Evolutionary conservation across 2,113 vertebrate genomes (phyloP).

Genomic region (Pterophyllum scalare): DNA sequence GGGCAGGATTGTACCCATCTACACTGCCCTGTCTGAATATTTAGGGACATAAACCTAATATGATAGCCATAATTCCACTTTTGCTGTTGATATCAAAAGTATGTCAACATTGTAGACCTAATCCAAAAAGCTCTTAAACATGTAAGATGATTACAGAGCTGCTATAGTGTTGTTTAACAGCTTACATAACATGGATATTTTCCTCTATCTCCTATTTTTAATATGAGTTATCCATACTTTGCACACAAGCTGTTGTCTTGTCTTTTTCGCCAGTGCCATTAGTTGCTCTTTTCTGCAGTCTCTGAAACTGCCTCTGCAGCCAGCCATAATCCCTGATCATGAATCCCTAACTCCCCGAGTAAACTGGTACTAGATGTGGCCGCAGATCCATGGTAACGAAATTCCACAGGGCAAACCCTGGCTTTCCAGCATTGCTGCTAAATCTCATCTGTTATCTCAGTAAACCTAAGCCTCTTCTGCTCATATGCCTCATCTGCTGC

Average conservation of each 20-base stretch:
- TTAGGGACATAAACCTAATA: background rate
- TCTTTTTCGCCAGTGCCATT: constrained; percentile 34
- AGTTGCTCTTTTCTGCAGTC: constrained; percentile 40
- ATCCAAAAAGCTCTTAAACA: background rate
- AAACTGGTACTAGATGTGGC: constrained; percentile 65
- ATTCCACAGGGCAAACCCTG: constrained; percentile 52
- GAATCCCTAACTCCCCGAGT: constrained; percentile 68
- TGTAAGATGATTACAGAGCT: background rate
- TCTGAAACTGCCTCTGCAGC: constrained; percentile 47
- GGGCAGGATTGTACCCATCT: constrained; percentile 6
- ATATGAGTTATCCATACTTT: constrained; percentile 30
- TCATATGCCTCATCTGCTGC: constrained; percentile 57
- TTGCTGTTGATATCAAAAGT: background rate
- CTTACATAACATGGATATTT: constrained; percentile 27
- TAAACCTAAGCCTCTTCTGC: constrained; percentile 56
- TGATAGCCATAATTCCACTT: background rate
- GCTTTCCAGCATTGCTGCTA: constrained; percentile 46
- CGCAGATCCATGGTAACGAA: constrained; percentile 60
- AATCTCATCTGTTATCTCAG: constrained; percentile 66
- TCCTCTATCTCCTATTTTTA: constrained; percentile 30
- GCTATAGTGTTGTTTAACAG: constrained; percentile 14
- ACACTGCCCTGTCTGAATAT: background rate
- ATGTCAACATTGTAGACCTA: background rate
- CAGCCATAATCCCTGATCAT: constrained; percentile 61
- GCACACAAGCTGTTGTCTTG: constrained; percentile 31